Conservation (phyloP, 2,113 vertebrate species). For the Mesoclemmys tuberculata region DNA sequence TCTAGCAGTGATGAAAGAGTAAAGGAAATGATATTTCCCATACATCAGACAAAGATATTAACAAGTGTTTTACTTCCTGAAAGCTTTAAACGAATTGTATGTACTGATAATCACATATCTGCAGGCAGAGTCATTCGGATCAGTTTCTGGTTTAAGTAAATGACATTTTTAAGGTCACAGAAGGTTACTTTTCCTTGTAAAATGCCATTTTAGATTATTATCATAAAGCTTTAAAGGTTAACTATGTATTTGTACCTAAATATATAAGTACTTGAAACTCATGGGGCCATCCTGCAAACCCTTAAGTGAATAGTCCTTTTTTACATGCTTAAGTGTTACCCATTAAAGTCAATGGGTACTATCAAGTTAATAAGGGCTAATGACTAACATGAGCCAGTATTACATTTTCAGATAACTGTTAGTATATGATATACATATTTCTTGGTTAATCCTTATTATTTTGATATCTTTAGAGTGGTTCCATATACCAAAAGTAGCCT, state of each 20-base stretch:
- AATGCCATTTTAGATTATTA: not conserved
- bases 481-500: not conserved
- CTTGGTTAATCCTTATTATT: not conserved
- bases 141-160: not conserved
- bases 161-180: not conserved
- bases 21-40: not conserved
- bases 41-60: not conserved
- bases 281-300: not conserved
- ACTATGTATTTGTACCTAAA: not conserved
- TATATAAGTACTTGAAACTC: rapidly evolving
- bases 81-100: not conserved
- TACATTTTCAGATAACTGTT: not conserved
- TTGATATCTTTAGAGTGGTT: not conserved
- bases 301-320: not conserved
- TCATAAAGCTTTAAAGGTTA: not conserved
- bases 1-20: not conserved
- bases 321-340: not conserved
- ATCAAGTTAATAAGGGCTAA: not conserved
- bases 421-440: not conserved
- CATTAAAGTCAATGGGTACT: not conserved
- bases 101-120: not conserved
- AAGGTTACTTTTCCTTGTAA: not conserved
- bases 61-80: not conserved
- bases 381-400: not conserved
- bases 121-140: not conserved